Conservation (phyloP, 2,797 vertebrate species). For the Chrosomus eos region DNA sequence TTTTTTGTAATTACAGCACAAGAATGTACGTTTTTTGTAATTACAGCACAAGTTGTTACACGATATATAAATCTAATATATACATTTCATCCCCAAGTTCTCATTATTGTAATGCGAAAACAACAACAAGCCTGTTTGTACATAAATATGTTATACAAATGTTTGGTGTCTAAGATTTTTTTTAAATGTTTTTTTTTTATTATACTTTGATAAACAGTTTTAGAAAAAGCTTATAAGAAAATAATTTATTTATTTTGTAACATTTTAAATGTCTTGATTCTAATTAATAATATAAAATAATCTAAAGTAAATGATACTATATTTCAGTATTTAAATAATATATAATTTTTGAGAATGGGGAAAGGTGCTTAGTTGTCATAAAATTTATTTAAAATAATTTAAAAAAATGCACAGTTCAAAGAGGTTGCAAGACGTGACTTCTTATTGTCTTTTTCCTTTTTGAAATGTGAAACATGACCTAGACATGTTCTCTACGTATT, state of each 20-base stretch:
- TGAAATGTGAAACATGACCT: background rate
- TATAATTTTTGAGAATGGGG: background rate
- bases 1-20: background rate
- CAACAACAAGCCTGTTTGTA: too few species aligned
- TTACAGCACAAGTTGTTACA: background rate
- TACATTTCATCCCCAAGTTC: background rate
- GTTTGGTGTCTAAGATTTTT: too few species aligned
- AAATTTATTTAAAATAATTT: background rate
- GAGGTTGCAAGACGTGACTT: background rate
- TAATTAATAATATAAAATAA: too few species aligned
- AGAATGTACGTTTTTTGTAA: background rate
- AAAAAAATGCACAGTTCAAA: background rate
- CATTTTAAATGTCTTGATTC: background rate
- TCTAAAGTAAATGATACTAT: background rate
- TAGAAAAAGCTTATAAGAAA: background rate
- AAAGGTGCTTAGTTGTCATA: background rate
- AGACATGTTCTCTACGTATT: constrained; percentile 1
- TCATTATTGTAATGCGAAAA: background rate
- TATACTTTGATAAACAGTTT: background rate
- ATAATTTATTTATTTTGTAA: background rate
- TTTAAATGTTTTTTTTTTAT: too few species aligned
- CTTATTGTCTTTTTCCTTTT: background rate
- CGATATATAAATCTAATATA: background rate
- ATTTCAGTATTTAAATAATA: background rate
- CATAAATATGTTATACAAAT: background rate